A percentile compares a stretch with the other conserved stretches of the same genome.
Conservation (phyloP, 2,113 vertebrate species). For the Excalfactoria chinensis region DNA sequence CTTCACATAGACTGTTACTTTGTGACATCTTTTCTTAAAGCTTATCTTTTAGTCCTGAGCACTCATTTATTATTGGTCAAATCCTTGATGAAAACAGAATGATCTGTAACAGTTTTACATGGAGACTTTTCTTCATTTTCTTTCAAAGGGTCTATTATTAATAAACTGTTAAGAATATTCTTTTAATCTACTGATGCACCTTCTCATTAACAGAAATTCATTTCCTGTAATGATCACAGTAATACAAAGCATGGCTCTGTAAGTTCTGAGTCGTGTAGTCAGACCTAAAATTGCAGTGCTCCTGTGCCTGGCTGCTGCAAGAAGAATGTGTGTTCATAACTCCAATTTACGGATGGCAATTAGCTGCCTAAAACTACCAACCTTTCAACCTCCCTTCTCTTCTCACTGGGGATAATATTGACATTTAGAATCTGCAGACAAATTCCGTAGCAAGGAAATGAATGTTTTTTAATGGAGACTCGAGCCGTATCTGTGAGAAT, state of each 20-base stretch:
- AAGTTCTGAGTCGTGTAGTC: neutral
- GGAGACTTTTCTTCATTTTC: neutral
- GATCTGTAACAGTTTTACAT: neutral
- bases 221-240: neutral
- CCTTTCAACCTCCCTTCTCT: slow-evolving; percentile 70
- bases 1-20: slow-evolving; percentile 30
- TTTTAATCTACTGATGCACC: slow-evolving; percentile 3
- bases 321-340: neutral
- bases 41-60: slow-evolving; percentile 30
- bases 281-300: neutral
- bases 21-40: slow-evolving; percentile 17
- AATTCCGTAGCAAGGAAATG: slow-evolving; percentile 23
- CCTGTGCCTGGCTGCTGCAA: neutral
- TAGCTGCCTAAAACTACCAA: slow-evolving; percentile 56
- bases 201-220: neutral
- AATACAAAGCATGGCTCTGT: neutral
- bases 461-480: slow-evolving; percentile 71
- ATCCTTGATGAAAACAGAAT: neutral
- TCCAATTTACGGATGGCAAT: slow-evolving; percentile 57
- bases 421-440: slow-evolving; percentile 76
- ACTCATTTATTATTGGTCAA: neutral
- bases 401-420: slow-evolving; percentile 66
- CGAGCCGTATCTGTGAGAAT: neutral
- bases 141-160: slow-evolving; percentile 24
- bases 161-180: slow-evolving; percentile 24